A percentile compares a stretch with the other conserved stretches of the same genome.
Evolutionary conservation across 2,888 invertebrate species (phyloP).

Genomic region (Melanargia galathea): DNA sequence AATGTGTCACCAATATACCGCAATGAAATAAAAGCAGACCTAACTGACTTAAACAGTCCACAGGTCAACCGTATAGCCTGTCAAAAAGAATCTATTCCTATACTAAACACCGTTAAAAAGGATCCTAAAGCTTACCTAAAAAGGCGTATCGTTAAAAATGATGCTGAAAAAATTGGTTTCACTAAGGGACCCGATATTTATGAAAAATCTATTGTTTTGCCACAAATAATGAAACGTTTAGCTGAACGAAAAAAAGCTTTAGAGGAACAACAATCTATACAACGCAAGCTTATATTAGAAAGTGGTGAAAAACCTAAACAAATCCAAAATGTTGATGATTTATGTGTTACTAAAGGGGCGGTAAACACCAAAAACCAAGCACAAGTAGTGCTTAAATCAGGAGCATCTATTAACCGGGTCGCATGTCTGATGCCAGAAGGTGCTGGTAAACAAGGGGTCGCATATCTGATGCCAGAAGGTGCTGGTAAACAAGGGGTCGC

Average conservation of each 20-base stretch:
- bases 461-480: background rate
- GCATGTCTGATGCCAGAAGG: background rate
- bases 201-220: slow-evolving; percentile 51
- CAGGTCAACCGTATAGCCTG: background rate
- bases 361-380: background rate
- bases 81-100: slow-evolving; percentile 14
- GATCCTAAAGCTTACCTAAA: slow-evolving; percentile 44
- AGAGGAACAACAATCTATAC: slow-evolving; percentile 33
- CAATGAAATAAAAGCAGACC: slow-evolving; percentile 15
- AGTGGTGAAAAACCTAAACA: slow-evolving; percentile 18
- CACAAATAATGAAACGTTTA: slow-evolving; percentile 50
- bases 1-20: slow-evolving; percentile 2
- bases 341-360: background rate
- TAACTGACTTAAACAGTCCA: slow-evolving; percentile 21
- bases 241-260: slow-evolving; percentile 33
- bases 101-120: slow-evolving; percentile 43
- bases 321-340: background rate
- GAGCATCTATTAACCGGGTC: background rate
- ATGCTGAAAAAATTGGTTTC: slow-evolving; percentile 39
- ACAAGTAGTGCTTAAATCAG: background rate
- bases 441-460: background rate
- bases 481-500: background rate
- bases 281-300: slow-evolving; percentile 40
- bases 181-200: slow-evolving; percentile 52
- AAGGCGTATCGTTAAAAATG: slow-evolving; percentile 36